Percentiles rank a stretch among this genome's conserved stretches.
These are phyloP conservation scores for Beris morrisii DNA, from an alignment of 2,888 invertebrate genomes.

Conservation along the genomic window DNA sequence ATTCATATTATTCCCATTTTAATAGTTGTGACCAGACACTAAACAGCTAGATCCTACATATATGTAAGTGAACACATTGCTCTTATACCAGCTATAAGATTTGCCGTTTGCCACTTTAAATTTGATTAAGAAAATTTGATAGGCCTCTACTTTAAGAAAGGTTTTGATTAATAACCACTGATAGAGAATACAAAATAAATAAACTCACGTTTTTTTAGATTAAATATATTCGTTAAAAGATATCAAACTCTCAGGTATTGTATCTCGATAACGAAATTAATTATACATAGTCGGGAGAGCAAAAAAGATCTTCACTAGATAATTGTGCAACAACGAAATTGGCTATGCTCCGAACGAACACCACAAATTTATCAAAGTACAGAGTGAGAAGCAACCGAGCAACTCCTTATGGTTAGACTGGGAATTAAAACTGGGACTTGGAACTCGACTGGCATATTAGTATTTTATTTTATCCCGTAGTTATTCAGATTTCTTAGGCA, in stretches of 20 bases:
- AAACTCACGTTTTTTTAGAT: conserved; percentile 44
- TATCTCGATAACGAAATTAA: conserved; percentile 45
- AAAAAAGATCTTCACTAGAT: conserved; percentile 35
- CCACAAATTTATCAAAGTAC: conserved; percentile 35
- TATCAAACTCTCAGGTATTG: conserved; percentile 42
- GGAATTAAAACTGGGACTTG: too few relatives aligned
- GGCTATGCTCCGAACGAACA: conserved; percentile 32
- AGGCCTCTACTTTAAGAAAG: conserved; percentile 35
- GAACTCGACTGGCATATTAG: too few relatives aligned
- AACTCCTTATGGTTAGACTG: conserved; percentile 3
- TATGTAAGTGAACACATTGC: not conserved
- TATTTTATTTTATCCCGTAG: too few relatives aligned
- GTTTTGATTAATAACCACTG: conserved; percentile 44
- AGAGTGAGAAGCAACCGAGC: conserved; percentile 20
- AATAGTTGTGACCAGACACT: too few relatives aligned
- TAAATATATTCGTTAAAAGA: conserved; percentile 45
- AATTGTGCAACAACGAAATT: conserved; percentile 38
- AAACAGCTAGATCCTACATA: too few relatives aligned
- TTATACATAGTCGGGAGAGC: conserved; percentile 43
- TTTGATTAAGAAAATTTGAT: conserved; percentile 39
- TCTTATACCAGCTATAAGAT: conserved; percentile 4
- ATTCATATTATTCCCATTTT: too few relatives aligned
- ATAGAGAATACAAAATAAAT: conserved; percentile 43
- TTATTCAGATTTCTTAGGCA: too few relatives aligned
- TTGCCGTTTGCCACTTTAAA: conserved; percentile 29